A percentile compares a stretch with the other conserved stretches of the same genome.
Conservation (phyloP, 2,113 vertebrate species). For the Colossoma macropomum region DNA sequence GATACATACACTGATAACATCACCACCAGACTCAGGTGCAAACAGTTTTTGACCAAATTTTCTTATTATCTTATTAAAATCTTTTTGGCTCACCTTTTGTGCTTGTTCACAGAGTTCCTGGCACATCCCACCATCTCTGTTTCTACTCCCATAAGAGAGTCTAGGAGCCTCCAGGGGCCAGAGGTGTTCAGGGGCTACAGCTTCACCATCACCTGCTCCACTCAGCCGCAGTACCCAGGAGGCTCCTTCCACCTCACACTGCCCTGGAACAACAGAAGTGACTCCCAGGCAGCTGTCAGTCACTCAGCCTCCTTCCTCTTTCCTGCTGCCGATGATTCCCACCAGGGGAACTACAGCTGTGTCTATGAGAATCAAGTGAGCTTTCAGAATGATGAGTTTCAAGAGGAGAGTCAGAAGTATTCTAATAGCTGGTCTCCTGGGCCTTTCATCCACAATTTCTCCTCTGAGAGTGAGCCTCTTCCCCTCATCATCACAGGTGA, state of each 20-base stretch:
- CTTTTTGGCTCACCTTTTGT: neutral
- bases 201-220: constrained; percentile 26
- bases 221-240: constrained; percentile 28
- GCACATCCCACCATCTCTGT: neutral
- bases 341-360: constrained; percentile 39
- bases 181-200: constrained; percentile 14
- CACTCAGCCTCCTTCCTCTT: constrained; percentile 18
- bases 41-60: no score
- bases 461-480: neutral
- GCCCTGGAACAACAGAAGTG: neutral
- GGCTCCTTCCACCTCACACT: constrained; percentile 19
- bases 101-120: neutral
- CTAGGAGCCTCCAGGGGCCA: neutral
- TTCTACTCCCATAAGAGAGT: neutral
- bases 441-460: neutral
- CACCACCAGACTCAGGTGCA: no score
- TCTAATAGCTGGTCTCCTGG: no score
- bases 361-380: neutral
- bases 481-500: neutral
- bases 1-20: no score
- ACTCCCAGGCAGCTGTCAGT: constrained; percentile 14
- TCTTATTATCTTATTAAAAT: no score
- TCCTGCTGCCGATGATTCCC: constrained; percentile 18
- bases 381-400: neutral
- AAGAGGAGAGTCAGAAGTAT: neutral